Percentiles rank a stretch among this genome's conserved stretches.
Evolutionary conservation across 2,113 vertebrate genomes (phyloP).

Genomic region (Puffinus mauretanicus): DNA sequence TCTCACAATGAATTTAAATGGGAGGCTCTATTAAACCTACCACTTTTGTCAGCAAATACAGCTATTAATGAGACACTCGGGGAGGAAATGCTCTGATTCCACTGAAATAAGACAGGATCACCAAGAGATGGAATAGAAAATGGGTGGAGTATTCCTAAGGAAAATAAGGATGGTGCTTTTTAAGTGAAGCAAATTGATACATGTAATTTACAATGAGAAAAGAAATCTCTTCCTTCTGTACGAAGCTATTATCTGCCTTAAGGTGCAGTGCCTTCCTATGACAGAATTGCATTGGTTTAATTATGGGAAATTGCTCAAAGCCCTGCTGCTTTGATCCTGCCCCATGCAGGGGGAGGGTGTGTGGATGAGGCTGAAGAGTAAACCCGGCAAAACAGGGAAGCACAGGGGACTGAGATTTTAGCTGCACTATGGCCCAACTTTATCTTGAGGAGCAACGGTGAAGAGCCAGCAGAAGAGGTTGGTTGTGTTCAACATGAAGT

Average conservation of each 20-base stretch:
- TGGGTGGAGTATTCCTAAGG: neutral
- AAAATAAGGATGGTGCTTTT: neutral
- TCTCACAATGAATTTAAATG: neutral
- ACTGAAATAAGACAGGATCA: neutral
- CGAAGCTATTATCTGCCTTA: neutral
- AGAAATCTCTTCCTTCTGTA: neutral
- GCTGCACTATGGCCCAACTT: fast-evolving
- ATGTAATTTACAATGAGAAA: neutral
- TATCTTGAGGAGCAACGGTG: neutral
- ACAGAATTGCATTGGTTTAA: neutral
- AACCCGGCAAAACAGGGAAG: neutral
- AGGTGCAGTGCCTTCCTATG: neutral
- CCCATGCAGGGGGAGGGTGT: neutral
- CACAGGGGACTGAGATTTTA: neutral
- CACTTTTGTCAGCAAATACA: neutral
- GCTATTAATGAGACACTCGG: neutral
- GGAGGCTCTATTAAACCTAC: neutral
- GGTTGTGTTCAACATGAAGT: neutral
- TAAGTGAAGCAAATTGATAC: neutral
- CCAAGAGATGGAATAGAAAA: neutral
- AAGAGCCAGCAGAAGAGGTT: neutral
- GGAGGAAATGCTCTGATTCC: neutral
- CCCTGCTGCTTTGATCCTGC: neutral
- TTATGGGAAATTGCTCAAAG: neutral
- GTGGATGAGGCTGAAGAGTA: neutral